phyloP scores from a whole-genome alignment of 2,113 vertebrate genomes.

The Myodes glareolus region DNA sequence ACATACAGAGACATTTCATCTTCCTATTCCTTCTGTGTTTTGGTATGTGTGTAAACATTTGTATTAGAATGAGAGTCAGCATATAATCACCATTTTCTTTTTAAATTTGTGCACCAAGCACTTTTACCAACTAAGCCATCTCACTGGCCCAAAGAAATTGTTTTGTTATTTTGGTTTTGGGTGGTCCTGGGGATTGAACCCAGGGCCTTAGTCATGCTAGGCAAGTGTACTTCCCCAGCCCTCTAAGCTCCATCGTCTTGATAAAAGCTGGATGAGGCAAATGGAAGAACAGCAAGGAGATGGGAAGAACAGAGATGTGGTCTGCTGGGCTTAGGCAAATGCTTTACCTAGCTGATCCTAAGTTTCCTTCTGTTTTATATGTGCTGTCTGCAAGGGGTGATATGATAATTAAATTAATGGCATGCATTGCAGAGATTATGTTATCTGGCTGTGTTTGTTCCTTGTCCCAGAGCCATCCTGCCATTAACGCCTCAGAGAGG shows the following conservation, averaged over 20 bases:
- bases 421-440: neutral
- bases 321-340: neutral
- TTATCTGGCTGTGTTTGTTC: neutral
- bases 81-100: neutral
- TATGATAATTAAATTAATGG: neutral
- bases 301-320: neutral
- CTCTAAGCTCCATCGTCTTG: neutral
- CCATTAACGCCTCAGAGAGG: neutral
- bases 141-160: neutral
- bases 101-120: neutral
- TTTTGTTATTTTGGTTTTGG: neutral
- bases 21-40: neutral
- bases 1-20: neutral
- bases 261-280: neutral
- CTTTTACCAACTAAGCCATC: neutral
- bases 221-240: neutral
- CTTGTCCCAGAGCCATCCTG: neutral
- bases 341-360: neutral
- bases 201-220: neutral
- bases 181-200: neutral
- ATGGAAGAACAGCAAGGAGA: neutral
- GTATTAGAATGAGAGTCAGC: neutral
- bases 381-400: neutral
- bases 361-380: neutral
- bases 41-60: neutral